Base-by-base conservation (phyloP, 2,797 vertebrate species). In the Sebastes flavidus region DNA sequence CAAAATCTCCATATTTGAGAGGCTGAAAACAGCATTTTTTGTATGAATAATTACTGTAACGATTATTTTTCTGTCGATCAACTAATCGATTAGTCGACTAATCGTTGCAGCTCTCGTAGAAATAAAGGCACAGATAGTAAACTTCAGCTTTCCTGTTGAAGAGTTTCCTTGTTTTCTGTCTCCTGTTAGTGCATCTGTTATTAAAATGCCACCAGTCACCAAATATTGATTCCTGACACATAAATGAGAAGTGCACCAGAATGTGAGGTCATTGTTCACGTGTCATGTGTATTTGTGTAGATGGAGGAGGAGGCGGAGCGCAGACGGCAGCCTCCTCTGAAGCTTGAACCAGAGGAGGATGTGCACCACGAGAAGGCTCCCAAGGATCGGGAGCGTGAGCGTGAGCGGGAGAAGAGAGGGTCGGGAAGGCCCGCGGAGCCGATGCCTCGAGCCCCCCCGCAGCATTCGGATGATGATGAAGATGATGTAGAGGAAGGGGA, bases 261-360 rank as follows among this genome's bases (percentile, higher is more conserved):
- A 63, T 6, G 4, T 13, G 32, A 34, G 29, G 38, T 54, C 25
- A 49, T 65, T 34, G 2, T 38, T 63, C 22, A 69, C 55, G 25
- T 74, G 16, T 67, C 2, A 10, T 73, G 11, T 56, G 56, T 80
- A 1, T 70, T 65, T 73, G 3, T 68, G 69, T 72, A 99, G 98
- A 98, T 99, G 97, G 99, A 99, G 87, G 98, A 99, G 81, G 99
- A 98, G 85, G 98, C 98, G n/a, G 96, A 98, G 80, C 97, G 98
- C 70, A 95, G 97, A 70, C 97, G 97, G 42, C 96, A 95, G 81
- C 97, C 97, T 22, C 98, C 98, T 38, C 95, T 98, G 83, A 99
- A 99, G 80, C 97, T 97, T 3, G 98, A 99, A 87, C 96, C 97
- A 0, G 95, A 96, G 79, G 98, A 99, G 89, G 97, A 98, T 0